Evolutionary conservation across 2,797 vertebrate genomes (phyloP), one percentile per base, ranked within the genome.

Genomic region (Xyrichtys novacula): DNA sequence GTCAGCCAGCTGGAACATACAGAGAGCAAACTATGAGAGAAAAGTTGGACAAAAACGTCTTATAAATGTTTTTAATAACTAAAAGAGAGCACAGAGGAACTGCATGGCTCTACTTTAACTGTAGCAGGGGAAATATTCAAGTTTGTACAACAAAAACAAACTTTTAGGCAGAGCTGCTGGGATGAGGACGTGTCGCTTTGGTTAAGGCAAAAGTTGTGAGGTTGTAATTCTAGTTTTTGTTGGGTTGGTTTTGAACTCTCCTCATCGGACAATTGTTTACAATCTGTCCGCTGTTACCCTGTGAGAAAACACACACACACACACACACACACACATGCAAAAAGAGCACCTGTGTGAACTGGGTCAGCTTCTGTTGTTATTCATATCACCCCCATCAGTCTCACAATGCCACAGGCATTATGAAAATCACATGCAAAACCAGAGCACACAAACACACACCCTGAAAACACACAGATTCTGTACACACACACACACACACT

Each of bases 351-450:
- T 48, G 34, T 38, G 31, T 36, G 84, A 89, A 87, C 61, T 86
- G 67, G 87, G 87, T 85, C 81, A 80, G 50, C 79, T 66, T 48
- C 53, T 82, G 71, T 84, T 84, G 59, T 76, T 70, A 60, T 71
- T 71, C 76, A 50, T 61, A 69, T 80, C 68, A 48, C 19, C 53
- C 56, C 70, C 10, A 63, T 78, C 46, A 22, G 62, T n/a, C 56
- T 38, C 47, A 25, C 28, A 40, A 49, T 1, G 66, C 76, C 23
- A 2, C 1, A 19, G 66, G 80, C 62, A 17, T 70, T 75, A 85
- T 84, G 84, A 61, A 76, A 83, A 80, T 76, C 17, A 47, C 55
- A 75, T 73, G 65, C 69, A 81, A 78, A 87, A 40, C 43, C 31
- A n/a, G 42, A 1, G 3, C 19, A 9, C 39, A 47, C 60, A 36